Conservation (phyloP, 2,797 vertebrate genomes). For the Chromis chromis region DNA sequence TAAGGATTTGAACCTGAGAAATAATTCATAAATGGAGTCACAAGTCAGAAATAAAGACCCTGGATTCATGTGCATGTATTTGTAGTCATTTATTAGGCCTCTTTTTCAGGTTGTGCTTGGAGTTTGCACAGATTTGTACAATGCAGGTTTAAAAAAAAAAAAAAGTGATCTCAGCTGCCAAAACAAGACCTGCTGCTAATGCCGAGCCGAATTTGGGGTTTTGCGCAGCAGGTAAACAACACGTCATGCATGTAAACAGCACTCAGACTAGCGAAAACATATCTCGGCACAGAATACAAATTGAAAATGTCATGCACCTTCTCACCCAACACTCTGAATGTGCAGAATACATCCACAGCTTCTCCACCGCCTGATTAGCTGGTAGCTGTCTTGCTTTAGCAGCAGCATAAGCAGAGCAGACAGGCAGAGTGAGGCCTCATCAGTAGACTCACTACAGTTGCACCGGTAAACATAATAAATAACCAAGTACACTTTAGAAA, state of each 20-base stretch:
- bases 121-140: background rate
- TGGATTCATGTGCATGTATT: background rate
- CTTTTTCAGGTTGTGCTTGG: background rate
- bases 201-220: background rate
- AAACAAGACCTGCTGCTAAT: background rate
- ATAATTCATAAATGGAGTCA: background rate
- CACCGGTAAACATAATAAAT: no score
- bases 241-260: background rate
- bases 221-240: background rate
- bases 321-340: background rate
- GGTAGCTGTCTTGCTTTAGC: background rate
- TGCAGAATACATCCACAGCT: background rate
- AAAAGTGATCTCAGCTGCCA: no score
- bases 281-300: background rate
- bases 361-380: background rate
- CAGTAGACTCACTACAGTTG: background rate
- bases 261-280: background rate
- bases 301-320: background rate
- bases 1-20: conserved; percentile 7
- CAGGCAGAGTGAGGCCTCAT: background rate
- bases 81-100: background rate
- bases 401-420: background rate
- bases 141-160: conserved; percentile 2
- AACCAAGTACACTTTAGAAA: no score
- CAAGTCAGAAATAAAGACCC: background rate